phyloP scores from a whole-genome alignment of 2,888 invertebrate genomes.

The Theretra japonica region DNA sequence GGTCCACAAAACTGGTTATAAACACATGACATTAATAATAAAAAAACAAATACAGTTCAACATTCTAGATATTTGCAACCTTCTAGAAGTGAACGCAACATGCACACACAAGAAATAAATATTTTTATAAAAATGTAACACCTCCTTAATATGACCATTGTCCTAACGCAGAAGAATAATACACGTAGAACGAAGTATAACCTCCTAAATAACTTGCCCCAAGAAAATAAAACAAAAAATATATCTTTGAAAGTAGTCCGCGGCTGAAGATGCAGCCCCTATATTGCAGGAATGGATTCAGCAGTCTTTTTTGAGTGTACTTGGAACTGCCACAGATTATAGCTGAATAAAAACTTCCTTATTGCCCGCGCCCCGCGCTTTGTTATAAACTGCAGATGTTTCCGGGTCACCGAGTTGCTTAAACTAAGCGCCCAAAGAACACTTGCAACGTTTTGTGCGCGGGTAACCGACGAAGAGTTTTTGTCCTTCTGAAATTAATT shows the following conservation, averaged over 20 bases:
- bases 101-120: too few relatives aligned
- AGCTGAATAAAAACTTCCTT: constrained; percentile 15
- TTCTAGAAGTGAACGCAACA: too few relatives aligned
- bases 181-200: not conserved
- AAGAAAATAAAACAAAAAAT: not conserved
- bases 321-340: constrained; percentile 4
- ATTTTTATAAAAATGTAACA: too few relatives aligned
- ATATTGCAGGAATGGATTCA: not conserved
- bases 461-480: not conserved
- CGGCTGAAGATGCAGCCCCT: not conserved
- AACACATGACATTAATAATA: too few relatives aligned
- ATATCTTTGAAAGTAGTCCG: not conserved
- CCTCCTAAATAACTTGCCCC: not conserved
- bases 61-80: too few relatives aligned
- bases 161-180: too few relatives aligned
- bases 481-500: not conserved
- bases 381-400: constrained; percentile 13
- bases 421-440: not conserved
- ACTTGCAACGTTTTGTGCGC: constrained; percentile 2
- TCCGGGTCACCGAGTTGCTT: constrained; percentile 11
- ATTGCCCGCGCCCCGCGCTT: constrained; percentile 5
- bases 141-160: too few relatives aligned
- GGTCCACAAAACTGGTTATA: too few relatives aligned
- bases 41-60: too few relatives aligned
- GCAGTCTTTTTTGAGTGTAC: constrained; percentile 5